Conservation (phyloP, 2,113 vertebrate genomes). For the Collichthys lucidus region DNA sequence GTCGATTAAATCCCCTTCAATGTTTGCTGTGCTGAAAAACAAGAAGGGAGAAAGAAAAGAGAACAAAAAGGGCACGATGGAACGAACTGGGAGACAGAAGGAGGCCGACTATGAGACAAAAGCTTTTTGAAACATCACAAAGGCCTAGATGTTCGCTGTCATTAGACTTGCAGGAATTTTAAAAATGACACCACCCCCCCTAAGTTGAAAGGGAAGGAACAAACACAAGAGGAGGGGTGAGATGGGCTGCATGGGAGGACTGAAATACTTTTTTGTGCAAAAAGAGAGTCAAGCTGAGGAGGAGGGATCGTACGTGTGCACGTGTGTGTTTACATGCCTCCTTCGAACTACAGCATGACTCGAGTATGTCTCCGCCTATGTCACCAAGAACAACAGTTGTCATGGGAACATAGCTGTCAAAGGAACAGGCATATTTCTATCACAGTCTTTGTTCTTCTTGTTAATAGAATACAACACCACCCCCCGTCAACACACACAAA, state of each 20-base stretch:
- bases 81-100: slow-evolving; percentile 41
- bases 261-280: slow-evolving; percentile 57
- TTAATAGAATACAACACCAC: slow-evolving; percentile 59
- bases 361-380: slow-evolving; percentile 61
- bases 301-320: slow-evolving; percentile 25
- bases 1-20: slow-evolving; percentile 70
- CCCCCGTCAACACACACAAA: not conserved
- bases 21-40: slow-evolving; percentile 43
- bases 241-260: slow-evolving; percentile 51
- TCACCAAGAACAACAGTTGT: slow-evolving; percentile 70
- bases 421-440: slow-evolving; percentile 73
- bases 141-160: slow-evolving; percentile 62
- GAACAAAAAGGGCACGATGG: slow-evolving; percentile 22
- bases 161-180: slow-evolving; percentile 73
- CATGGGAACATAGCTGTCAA: slow-evolving; percentile 76
- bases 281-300: slow-evolving; percentile 53
- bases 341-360: slow-evolving; percentile 37
- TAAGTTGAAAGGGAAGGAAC: slow-evolving; percentile 68
- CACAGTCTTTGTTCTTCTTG: slow-evolving; percentile 60
- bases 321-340: slow-evolving; percentile 52
- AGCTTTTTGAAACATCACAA: slow-evolving; percentile 61
- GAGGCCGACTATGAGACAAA: slow-evolving; percentile 58
- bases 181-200: slow-evolving; percentile 57
- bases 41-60: slow-evolving; percentile 25
- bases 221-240: slow-evolving; percentile 64